Evolutionary conservation across 2,113 vertebrate species (phyloP).

Genomic region (Madoqua kirkii): DNA sequence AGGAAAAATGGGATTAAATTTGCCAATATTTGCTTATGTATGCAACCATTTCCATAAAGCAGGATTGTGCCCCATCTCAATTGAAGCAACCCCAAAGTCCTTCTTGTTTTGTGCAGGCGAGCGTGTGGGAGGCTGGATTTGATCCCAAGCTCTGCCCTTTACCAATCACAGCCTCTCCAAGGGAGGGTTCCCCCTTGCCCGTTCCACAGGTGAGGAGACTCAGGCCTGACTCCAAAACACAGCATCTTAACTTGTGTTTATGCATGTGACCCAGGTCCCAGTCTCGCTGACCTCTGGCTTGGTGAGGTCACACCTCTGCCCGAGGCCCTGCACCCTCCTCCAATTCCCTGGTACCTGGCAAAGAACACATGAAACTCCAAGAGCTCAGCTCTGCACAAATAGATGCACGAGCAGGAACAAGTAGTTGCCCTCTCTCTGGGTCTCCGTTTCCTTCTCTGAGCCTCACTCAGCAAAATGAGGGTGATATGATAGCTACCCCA

Average conservation of each 20-base stretch:
- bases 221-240: not conserved
- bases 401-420: not conserved
- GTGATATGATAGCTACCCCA: not conserved
- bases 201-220: not conserved
- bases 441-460: not conserved
- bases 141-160: not conserved
- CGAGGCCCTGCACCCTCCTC: not conserved
- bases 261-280: not conserved
- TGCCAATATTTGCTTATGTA: not conserved
- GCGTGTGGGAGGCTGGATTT: accelerated
- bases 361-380: not conserved
- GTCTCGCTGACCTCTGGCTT: not conserved
- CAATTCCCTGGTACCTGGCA: not conserved
- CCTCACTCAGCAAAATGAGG: not conserved
- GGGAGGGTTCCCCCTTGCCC: not conserved
- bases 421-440: not conserved
- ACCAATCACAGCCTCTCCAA: not conserved
- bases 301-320: not conserved
- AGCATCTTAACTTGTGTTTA: too few species aligned
- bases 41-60: not conserved
- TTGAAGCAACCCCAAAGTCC: not conserved
- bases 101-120: not conserved
- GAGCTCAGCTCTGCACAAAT: not conserved
- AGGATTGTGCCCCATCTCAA: too few species aligned
- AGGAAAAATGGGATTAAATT: not conserved